phyloP scores from a whole-genome alignment of 2,888 invertebrate species.

The Andrena minutula region DNA sequence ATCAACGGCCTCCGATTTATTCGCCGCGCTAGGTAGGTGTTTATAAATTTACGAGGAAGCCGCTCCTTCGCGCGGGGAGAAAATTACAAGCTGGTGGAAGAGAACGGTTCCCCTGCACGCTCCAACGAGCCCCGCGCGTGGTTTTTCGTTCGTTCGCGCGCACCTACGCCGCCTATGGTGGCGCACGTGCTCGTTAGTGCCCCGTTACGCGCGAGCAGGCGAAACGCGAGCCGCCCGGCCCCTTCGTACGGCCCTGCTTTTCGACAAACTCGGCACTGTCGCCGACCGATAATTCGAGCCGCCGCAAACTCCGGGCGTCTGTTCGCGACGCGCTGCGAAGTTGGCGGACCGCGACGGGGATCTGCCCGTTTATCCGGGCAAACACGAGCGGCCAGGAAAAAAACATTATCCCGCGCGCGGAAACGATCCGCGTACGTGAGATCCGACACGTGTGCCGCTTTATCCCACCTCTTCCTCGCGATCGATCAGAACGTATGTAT shows the following conservation, averaged over 20 bases:
- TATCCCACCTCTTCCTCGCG: conserved; percentile 21
- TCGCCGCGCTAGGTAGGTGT: conserved; percentile 51
- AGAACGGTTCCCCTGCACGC: conserved; percentile 29
- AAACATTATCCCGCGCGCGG: conserved; percentile 42
- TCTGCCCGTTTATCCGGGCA: conserved; percentile 61
- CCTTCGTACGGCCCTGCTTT: conserved; percentile 69
- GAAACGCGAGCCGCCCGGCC: conserved; percentile 19
- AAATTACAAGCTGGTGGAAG: conserved; percentile 44
- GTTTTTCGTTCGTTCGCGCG: conserved; percentile 30
- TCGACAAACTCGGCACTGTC: conserved; percentile 71
- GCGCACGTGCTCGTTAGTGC: not conserved
- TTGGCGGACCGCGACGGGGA: conserved; percentile 66
- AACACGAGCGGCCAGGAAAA: conserved; percentile 40
- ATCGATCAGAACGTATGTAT: not conserved
- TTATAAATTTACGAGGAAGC: conserved; percentile 56
- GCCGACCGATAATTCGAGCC: conserved; percentile 73
- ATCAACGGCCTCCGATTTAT: conserved; percentile 53
- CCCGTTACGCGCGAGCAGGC: conserved; percentile 36
- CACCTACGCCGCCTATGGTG: not conserved
- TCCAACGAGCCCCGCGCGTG: conserved; percentile 19
- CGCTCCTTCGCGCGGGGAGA: conserved; percentile 31
- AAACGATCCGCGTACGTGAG: conserved; percentile 42
- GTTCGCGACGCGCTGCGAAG: conserved; percentile 69
- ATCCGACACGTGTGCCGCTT: conserved; percentile 35
- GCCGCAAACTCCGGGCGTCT: conserved; percentile 69